Base-by-base conservation (phyloP, 2,113 vertebrate species). In the Cyphomyrus plagiostoma region DNA sequence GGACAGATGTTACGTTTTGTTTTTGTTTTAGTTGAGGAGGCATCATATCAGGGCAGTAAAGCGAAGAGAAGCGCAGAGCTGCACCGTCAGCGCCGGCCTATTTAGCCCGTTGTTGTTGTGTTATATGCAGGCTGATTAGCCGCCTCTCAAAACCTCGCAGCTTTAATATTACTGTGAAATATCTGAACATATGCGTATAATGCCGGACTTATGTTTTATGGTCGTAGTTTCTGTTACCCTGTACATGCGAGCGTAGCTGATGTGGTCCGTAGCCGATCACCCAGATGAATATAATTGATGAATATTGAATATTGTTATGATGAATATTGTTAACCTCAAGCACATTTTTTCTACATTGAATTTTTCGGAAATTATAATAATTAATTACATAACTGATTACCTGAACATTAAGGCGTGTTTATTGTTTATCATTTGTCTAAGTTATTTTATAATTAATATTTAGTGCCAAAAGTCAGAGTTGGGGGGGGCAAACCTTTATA, bases 1-100 rank as follows among this genome's bases (percentile, higher is more conserved):
- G 3, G 19, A 9, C 45, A 86, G 46, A 66, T 1, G 3, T 90
- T 21, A n/a, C 11, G 1, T n/a, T 83, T 93, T 92, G 90, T 3
- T 88, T 1, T 88, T 90, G 92, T 92, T 90, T 23, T 0, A 8
- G 56, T n/a, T 84, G 86, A 87, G 10, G 5, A 46, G 45, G 19
- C 39, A n/a, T 84, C 3, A 1, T 21, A 39, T 30, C 46, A 52
- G 30, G 88, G 2, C 46, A 52, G 30, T 82, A 3, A 89, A 89
- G 30, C 49, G 7, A 45, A 49, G 58, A 77, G 13, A 49, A 23
- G 48, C 10, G 46, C 11, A 74, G 87, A 77, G 42, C 58, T 88
- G 88, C 88, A 66, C n/a, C 23, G 88, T 88, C 88, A 88, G 42
- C 46, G 70, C n/a, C 1, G 46, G 11, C 0, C 0, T 13, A 35